Conservation (phyloP, 2,888 invertebrate species). For the Latrodectus elegans region DNA sequence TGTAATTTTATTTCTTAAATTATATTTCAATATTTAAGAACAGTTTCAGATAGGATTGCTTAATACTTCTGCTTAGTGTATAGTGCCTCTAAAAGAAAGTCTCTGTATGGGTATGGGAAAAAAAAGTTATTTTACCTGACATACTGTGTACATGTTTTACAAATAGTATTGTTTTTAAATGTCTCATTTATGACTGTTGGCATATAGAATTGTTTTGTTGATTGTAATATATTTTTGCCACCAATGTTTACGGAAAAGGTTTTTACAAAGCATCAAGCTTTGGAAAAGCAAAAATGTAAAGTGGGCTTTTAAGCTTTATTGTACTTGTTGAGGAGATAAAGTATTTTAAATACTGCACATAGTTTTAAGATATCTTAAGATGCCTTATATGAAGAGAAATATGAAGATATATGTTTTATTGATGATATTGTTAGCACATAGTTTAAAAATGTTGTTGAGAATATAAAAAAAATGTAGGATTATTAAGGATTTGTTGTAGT, state of each 20-base stretch:
- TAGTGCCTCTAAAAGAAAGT: constrained; percentile 23
- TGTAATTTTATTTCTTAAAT: background rate
- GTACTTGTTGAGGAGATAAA: constrained; percentile 48
- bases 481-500: constrained; percentile 30
- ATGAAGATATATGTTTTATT: constrained; percentile 49
- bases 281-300: constrained; percentile 23
- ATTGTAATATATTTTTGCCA: constrained; percentile 43
- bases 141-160: constrained; percentile 36
- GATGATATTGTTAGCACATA: constrained; percentile 49
- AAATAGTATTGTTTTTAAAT: constrained; percentile 48
- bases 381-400: constrained; percentile 57
- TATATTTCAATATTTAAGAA: constrained; percentile 17
- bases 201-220: constrained; percentile 52
- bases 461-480: constrained; percentile 28
- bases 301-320: constrained; percentile 43
- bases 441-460: constrained; percentile 11
- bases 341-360: constrained; percentile 66
- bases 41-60: constrained; percentile 26
- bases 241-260: constrained; percentile 28
- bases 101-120: background rate
- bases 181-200: constrained; percentile 54
- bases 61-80: constrained; percentile 20
- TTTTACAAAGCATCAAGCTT: constrained; percentile 33
- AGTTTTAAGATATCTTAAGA: constrained; percentile 47
- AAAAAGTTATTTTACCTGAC: constrained; percentile 16